Conservation (phyloP, 2,888 invertebrate species). For the Nipponacmea schrenckii region DNA sequence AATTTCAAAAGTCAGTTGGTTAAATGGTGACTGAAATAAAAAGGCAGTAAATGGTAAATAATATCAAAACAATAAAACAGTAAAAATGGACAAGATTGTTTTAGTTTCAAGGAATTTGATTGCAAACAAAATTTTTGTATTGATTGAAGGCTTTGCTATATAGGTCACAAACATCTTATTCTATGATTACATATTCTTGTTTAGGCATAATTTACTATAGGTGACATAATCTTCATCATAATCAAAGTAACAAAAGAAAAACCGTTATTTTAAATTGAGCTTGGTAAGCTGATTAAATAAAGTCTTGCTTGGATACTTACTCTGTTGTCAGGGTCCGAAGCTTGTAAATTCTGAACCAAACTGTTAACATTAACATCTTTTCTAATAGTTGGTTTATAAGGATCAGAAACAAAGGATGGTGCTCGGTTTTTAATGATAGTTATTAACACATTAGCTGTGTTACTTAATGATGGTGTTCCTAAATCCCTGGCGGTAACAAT, state of each 20-base stretch:
- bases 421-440: conserved; percentile 27
- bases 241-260: no score
- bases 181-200: no score
- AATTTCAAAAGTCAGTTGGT: conserved; percentile 49
- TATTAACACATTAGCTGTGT: conserved; percentile 28
- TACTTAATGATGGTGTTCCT: conserved; percentile 38
- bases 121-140: no score
- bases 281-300: no score
- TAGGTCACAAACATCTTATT: no score
- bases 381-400: not conserved
- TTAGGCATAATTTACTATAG: no score
- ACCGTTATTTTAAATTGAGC: no score
- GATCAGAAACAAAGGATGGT: conserved; percentile 33
- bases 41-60: conserved; percentile 17
- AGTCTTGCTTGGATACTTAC: conserved; percentile 22
- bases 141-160: no score
- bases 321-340: conserved; percentile 46
- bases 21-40: conserved; percentile 51
- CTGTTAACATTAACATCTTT: conserved; percentile 31
- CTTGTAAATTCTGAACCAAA: conserved; percentile 38
- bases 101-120: no score
- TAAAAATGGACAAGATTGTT: no score
- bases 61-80: not conserved
- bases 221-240: no score
- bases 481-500: conserved; percentile 46